Conservation (phyloP, 2,888 invertebrate genomes). For the Lysandra bellargus region DNA sequence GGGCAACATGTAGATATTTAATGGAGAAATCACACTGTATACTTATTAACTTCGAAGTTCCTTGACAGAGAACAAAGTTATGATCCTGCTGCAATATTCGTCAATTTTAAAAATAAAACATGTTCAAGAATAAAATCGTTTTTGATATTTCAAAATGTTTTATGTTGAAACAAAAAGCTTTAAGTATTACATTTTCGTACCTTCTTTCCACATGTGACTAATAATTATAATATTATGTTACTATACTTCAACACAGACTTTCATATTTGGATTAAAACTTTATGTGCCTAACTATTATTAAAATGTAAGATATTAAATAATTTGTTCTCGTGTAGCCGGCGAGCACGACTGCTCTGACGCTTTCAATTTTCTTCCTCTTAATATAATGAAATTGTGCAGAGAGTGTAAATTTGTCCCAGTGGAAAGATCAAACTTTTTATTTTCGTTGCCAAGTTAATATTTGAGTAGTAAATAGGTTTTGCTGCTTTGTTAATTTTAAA, state of each 20-base stretch:
- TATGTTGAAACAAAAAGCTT: too few species aligned
- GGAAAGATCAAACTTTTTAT: conserved; percentile 26
- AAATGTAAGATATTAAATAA: conserved; percentile 1
- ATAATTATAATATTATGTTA: too few species aligned
- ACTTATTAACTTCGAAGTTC: too few species aligned
- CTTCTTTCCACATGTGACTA: not conserved
- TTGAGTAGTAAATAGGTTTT: conserved; percentile 21
- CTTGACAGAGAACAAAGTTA: too few species aligned
- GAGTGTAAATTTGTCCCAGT: conserved; percentile 30
- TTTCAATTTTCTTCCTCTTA: conserved; percentile 31
- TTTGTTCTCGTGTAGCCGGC: not conserved
- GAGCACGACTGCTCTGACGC: conserved; percentile 15
- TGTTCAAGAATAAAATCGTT: too few species aligned
- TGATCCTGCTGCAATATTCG: too few species aligned
- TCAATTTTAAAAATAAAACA: too few species aligned
- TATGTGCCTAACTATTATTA: conserved; percentile 17
- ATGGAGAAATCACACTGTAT: too few species aligned
- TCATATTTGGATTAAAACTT: not conserved
- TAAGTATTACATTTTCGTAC: not conserved
- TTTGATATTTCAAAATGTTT: too few species aligned
- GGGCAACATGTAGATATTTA: too few species aligned
- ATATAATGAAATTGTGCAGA: conserved; percentile 30
- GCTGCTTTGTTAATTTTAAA: not conserved
- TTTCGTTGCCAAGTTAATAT: conserved; percentile 18
- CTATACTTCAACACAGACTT: not conserved